A percentile compares a stretch with the other conserved stretches of the same genome.
phyloP scores from a whole-genome alignment of 2,113 vertebrate species.

The Cyprinus carpio region DNA sequence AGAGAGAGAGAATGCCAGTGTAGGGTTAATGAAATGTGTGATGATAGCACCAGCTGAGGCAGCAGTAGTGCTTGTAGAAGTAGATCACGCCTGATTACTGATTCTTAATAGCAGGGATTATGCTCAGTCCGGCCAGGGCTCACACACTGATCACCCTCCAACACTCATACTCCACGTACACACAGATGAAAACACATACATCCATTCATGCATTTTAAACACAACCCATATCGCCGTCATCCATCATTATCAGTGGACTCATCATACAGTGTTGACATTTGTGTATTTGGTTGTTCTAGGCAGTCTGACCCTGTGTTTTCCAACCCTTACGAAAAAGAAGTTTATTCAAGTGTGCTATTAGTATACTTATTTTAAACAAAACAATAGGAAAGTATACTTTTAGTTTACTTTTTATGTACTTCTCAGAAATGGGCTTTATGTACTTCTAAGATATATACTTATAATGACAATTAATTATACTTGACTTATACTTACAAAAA shows the following conservation, averaged over 20 bases:
- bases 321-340: no score
- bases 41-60: constrained; percentile 58
- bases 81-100: constrained; percentile 57
- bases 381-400: no score
- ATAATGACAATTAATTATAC: no score
- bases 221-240: neutral
- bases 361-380: no score
- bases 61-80: constrained; percentile 50
- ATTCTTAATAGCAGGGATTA: constrained; percentile 60
- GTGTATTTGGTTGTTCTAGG: neutral
- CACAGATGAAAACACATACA: constrained; percentile 10
- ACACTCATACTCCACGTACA: constrained; percentile 24
- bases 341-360: no score
- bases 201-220: constrained; percentile 3
- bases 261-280: neutral
- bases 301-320: neutral
- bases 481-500: no score
- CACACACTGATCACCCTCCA: constrained; percentile 22
- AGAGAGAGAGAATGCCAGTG: constrained; percentile 11
- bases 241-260: neutral
- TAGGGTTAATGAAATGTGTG: constrained; percentile 51
- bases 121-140: constrained; percentile 38
- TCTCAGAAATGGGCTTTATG: no score
- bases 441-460: no score
- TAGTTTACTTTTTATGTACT: no score